These are phyloP conservation scores for Ceuthmochares aereus DNA, from an alignment of 2,113 vertebrate species.

Conservation along the genomic window DNA sequence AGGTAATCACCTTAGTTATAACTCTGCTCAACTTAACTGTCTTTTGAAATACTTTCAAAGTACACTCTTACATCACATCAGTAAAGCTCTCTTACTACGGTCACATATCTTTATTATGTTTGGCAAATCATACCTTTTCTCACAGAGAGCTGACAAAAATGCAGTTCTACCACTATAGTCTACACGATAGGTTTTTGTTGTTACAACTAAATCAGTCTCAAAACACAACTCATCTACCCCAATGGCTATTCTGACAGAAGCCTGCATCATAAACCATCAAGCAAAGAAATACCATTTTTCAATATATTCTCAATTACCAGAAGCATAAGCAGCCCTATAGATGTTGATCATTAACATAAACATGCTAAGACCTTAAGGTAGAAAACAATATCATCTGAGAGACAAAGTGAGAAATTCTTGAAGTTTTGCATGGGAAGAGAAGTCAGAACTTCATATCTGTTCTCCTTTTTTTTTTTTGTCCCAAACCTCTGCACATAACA, in stretches of 20 bases:
- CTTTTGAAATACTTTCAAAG: background rate
- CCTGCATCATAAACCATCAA: background rate
- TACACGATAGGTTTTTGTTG: accelerated
- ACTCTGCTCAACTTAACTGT: background rate
- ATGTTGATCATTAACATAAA: background rate
- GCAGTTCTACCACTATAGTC: background rate
- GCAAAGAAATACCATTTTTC: background rate
- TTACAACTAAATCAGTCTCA: background rate
- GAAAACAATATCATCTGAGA: background rate
- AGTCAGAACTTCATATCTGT: background rate
- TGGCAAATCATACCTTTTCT: background rate
- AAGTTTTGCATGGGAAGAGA: background rate
- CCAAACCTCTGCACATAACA: background rate
- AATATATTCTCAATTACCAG: background rate
- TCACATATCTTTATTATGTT: background rate
- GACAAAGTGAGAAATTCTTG: background rate
- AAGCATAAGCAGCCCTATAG: background rate
- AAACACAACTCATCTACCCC: background rate
- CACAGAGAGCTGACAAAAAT: background rate
- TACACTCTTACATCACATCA: background rate
- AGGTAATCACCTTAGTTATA: background rate
- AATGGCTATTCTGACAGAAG: background rate
- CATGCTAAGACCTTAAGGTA: background rate
- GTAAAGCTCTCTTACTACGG: background rate
- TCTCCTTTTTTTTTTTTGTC: background rate